Evolutionary conservation across 2,797 vertebrate genomes (phyloP).

Genomic region (Martes flavigula): DNA sequence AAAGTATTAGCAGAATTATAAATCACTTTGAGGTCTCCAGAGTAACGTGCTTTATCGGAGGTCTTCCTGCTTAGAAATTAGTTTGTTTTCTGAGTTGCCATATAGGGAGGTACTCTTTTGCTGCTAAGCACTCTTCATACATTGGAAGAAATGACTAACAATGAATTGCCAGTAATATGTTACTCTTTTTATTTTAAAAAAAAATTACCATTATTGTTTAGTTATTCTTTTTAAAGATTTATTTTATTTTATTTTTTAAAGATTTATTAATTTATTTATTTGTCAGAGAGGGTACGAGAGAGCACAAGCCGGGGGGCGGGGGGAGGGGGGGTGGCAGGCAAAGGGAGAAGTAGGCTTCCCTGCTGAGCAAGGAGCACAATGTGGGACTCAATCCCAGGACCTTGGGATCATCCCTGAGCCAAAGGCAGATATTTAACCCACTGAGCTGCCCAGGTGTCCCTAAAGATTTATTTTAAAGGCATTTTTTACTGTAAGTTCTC

Average conservation of each 20-base stretch:
- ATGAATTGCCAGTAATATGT: conserved; percentile 21
- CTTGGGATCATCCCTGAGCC: too few relatives aligned
- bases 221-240: neutral
- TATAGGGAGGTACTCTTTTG: conserved; percentile 38
- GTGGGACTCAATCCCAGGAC: too few relatives aligned
- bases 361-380: too few relatives aligned
- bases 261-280: neutral
- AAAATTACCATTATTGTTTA: neutral
- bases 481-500: conserved; percentile 28
- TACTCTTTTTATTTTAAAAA: conserved; percentile 12
- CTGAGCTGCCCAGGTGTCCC: too few relatives aligned
- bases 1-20: conserved; percentile 51
- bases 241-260: too few relatives aligned
- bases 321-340: too few relatives aligned
- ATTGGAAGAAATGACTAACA: conserved; percentile 48
- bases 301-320: too few relatives aligned
- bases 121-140: conserved; percentile 13
- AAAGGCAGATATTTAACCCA: too few relatives aligned
- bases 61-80: conserved; percentile 54
- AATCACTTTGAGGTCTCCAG: conserved; percentile 39
- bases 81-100: conserved; percentile 29
- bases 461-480: conserved; percentile 26
- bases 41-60: conserved; percentile 24
- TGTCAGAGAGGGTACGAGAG: too few relatives aligned
- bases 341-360: too few relatives aligned